phyloP scores from a whole-genome alignment of 2,888 invertebrate genomes.

The Microchrysa polita region DNA sequence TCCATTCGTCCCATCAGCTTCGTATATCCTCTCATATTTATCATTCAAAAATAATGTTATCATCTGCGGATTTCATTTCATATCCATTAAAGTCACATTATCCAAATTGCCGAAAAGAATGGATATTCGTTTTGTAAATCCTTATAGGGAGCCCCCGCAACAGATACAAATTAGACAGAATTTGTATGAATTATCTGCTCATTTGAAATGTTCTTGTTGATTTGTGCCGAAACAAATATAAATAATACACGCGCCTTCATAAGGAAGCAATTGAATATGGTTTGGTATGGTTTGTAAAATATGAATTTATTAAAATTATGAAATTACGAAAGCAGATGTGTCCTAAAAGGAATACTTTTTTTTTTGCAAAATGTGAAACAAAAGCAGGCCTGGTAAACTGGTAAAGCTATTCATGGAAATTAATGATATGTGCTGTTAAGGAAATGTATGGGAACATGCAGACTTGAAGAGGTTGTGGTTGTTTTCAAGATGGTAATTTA shows the following conservation, averaged over 20 bases:
- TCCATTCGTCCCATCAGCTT: too few relatives aligned
- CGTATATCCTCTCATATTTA: background rate
- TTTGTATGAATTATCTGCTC: constrained; percentile 37
- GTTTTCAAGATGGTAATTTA: background rate
- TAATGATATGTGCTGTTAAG: background rate
- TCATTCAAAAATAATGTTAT: constrained; percentile 11
- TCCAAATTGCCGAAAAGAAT: background rate
- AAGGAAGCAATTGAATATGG: constrained; percentile 7
- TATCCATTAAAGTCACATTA: constrained; percentile 34
- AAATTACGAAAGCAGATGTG: constrained; percentile 17
- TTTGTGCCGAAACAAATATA: constrained; percentile 21
- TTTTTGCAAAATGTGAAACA: background rate
- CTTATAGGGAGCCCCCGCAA: too few relatives aligned
- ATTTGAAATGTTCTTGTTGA: constrained; percentile 1
- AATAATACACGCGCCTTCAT: background rate
- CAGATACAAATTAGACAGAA: constrained; percentile 7
- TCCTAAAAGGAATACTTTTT: background rate
- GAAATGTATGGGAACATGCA: background rate
- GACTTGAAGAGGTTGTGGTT: background rate
- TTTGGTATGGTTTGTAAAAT: background rate
- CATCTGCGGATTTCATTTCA: constrained; percentile 28
- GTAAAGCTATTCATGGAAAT: background rate
- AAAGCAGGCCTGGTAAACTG: background rate
- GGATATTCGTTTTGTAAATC: background rate
- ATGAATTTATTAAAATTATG: constrained; percentile 17